Conservation (phyloP, 2,113 vertebrate species). For the Felis catus region DNA sequence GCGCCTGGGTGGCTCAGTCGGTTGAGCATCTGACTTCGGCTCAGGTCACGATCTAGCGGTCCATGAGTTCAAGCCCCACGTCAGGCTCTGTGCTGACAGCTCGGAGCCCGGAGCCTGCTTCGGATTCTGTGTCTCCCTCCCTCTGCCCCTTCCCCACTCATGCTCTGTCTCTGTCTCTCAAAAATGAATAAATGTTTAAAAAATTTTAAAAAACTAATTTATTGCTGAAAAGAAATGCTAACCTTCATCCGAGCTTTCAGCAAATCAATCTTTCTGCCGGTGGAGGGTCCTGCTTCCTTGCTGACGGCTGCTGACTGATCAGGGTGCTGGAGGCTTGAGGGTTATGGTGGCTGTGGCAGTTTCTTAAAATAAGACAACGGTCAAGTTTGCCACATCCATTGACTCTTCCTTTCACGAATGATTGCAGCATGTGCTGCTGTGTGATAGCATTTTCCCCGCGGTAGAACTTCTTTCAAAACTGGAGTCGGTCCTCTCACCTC, state of each 20-base stretch:
- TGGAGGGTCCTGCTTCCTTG: neutral
- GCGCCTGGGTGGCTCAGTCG: too few relatives aligned
- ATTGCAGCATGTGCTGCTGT: neutral
- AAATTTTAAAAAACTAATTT: neutral
- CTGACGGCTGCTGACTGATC: too few relatives aligned
- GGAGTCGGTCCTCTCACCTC: neutral
- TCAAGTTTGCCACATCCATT: neutral
- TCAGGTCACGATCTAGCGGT: too few relatives aligned
- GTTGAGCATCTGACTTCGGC: too few relatives aligned
- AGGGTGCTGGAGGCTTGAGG: too few relatives aligned
- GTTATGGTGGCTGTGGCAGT: neutral
- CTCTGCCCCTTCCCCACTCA: too few relatives aligned
- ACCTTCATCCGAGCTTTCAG: neutral
- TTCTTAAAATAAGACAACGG: neutral
- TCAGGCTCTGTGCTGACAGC: too few relatives aligned
- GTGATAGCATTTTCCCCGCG: neutral
- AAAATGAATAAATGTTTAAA: too few relatives aligned
- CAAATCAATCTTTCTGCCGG: neutral
- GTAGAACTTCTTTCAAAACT: neutral
- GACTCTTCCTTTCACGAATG: neutral
- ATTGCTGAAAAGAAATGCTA: neutral
- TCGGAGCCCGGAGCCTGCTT: too few relatives aligned
- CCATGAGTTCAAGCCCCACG: too few relatives aligned
- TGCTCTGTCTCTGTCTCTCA: too few relatives aligned
- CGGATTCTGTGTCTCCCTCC: too few relatives aligned